Base-by-base conservation (phyloP, 2,113 vertebrate genomes). In the Mesitornis unicolor region DNA sequence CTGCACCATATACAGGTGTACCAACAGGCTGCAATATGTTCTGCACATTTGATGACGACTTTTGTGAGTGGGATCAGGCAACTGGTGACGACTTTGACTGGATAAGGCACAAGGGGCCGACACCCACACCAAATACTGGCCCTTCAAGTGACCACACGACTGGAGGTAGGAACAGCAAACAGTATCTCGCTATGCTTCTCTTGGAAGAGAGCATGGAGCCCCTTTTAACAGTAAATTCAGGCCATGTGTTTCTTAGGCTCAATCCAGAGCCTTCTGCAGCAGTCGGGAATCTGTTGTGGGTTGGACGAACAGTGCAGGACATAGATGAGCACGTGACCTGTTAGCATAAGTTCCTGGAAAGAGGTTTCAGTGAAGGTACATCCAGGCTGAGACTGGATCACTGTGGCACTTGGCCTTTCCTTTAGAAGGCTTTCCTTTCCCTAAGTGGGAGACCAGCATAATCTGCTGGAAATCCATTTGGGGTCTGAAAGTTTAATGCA, bases 61-160 rank as follows among this genome's bases (percentile, higher is more conserved):
- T 98, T 42, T 99, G 98, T 96, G 94, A 94, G 10, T 99, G 98
- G 98, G 57, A 96, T 56, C 98, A 99, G 84, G 93, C 97, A 19
- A 50, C 90, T 43, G 97, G 87, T 57, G 98, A 99, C 35, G 84
- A 95, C 80, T 98, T 98, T 86, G 97, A 99, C 87, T 99, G 99
- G 98, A 98, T 78, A 83, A 98, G 98, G 88, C 85, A 96, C 81
- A 98, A 95, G 51, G 98, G 98, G 16, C 60, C 97, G 7, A 99
- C 98, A 16, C 97, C 96, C 22, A 97, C 98, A 70, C 47, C 87
- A 42, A 33, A 84, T 68, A 98, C 98, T 1, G 98, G 98, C 38
- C 98, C 98, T 86, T 93, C 93, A 29, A 42, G 88, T 59, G 98
- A 99, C 91, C 98, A 98, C 95, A 98, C 98, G 1, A 98, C 97